Conservation (phyloP, 2,888 invertebrate species). For the Ophonus ardosiacus region DNA sequence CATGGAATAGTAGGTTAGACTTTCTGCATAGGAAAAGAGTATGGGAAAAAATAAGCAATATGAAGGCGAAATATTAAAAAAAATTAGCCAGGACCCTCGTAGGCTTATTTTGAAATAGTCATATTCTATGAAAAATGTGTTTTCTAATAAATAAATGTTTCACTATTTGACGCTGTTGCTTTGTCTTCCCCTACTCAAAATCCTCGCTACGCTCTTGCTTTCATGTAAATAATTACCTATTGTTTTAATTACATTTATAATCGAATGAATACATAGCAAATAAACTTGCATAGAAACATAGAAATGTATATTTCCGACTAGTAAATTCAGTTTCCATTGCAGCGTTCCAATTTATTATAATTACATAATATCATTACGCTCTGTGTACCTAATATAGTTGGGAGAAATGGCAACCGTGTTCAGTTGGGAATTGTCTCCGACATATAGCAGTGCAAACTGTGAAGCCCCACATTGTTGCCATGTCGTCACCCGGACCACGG, state of each 20-base stretch:
- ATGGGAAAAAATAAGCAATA: too few relatives aligned
- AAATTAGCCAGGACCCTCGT: too few relatives aligned
- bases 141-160: too few relatives aligned
- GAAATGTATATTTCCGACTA: not conserved
- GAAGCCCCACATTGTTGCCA: conserved; percentile 26
- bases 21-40: too few relatives aligned
- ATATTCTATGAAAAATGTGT: too few relatives aligned
- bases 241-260: conserved; percentile 15
- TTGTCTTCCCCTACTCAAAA: too few relatives aligned
- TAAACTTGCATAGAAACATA: not conserved
- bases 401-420: conserved; percentile 28
- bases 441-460: conserved; percentile 10
- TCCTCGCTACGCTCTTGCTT: too few relatives aligned
- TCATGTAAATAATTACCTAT: not conserved
- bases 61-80: too few relatives aligned
- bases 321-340: conserved; percentile 41
- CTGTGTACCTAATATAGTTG: conserved; percentile 41
- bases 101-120: too few relatives aligned
- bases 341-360: conserved; percentile 43
- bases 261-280: not conserved
- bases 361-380: conserved; percentile 50
- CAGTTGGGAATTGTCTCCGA: conserved; percentile 8
- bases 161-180: too few relatives aligned
- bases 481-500: conserved; percentile 38
- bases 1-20: too few relatives aligned